A percentile compares a stretch with the other conserved stretches of the same genome.
These are phyloP conservation scores for Ataeniobius toweri DNA, from an alignment of 2,797 vertebrate genomes.

Conservation along the genomic window DNA sequence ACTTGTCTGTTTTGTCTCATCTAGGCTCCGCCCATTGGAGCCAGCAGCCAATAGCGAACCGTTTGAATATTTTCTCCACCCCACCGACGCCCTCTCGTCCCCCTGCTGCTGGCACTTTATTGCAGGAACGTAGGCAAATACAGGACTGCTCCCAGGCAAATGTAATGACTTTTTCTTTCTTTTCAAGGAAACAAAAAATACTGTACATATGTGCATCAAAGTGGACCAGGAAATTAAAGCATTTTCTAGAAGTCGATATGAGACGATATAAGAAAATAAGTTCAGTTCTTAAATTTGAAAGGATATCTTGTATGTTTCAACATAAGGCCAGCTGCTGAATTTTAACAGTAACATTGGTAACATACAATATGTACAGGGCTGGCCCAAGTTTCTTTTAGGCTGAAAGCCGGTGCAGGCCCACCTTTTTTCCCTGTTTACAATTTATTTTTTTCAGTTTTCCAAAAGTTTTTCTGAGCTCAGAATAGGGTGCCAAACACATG, in stretches of 20 bases:
- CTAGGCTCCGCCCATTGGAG: constrained; percentile 36
- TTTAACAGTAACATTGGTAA: too few species aligned
- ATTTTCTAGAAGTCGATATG: not conserved
- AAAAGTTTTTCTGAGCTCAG: too few species aligned
- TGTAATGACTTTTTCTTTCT: not conserved
- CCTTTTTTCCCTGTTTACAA: too few species aligned
- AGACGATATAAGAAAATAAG: not conserved
- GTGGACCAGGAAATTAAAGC: not conserved
- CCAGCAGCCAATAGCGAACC: constrained; percentile 44
- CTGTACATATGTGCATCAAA: not conserved
- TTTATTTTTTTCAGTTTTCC: too few species aligned
- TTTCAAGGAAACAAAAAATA: not conserved
- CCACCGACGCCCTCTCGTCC: not conserved
- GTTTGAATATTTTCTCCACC: fast-evolving
- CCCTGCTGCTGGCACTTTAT: constrained; percentile 11
- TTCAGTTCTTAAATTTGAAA: too few species aligned
- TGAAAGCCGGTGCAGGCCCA: too few species aligned
- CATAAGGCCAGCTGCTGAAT: too few species aligned
- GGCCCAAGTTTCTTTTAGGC: too few species aligned
- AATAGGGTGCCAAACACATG: too few species aligned
- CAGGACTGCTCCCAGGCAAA: constrained; percentile 14
- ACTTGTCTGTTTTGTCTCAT: constrained; percentile 55
- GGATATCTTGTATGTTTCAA: too few species aligned
- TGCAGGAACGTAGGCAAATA: constrained; percentile 13
- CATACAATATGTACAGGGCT: too few species aligned